A percentile compares a stretch with the other conserved stretches of the same genome.
These are phyloP conservation scores for Lysandra coridon DNA, from an alignment of 2,888 invertebrate genomes.

Conservation along the genomic window DNA sequence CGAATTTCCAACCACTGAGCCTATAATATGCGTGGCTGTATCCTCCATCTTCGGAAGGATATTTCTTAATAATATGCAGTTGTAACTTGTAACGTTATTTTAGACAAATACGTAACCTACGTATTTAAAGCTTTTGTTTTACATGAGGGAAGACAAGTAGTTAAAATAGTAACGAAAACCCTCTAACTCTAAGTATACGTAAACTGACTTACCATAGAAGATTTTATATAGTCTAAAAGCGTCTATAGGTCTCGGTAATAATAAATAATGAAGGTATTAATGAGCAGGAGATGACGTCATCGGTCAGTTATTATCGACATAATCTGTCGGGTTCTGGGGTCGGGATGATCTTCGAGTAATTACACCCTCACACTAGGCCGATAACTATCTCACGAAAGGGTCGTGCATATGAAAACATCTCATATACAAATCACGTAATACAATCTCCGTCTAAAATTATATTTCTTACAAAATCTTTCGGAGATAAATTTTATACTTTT, in stretches of 20 bases:
- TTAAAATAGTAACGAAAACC: background rate
- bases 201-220: background rate
- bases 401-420: background rate
- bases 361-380: slow-evolving; percentile 3
- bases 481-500: background rate
- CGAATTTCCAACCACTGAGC: no score
- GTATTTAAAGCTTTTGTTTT: no score
- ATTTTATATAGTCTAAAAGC: background rate
- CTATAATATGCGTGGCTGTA: no score
- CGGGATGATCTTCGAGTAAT: slow-evolving; percentile 16
- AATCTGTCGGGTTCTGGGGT: slow-evolving; percentile 1
- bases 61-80: no score
- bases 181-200: background rate
- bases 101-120: no score
- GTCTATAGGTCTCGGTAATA: background rate
- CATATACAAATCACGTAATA: background rate
- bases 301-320: slow-evolving; percentile 15
- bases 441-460: background rate
- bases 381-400: background rate
- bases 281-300: background rate
- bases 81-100: no score
- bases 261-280: background rate
- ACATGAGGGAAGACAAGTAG: background rate
- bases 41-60: no score
- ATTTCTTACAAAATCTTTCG: background rate